Percentiles rank a stretch among this genome's conserved stretches.
These are phyloP conservation scores for Corapipo altera DNA, from an alignment of 2,113 vertebrate species.

Conservation along the genomic window DNA sequence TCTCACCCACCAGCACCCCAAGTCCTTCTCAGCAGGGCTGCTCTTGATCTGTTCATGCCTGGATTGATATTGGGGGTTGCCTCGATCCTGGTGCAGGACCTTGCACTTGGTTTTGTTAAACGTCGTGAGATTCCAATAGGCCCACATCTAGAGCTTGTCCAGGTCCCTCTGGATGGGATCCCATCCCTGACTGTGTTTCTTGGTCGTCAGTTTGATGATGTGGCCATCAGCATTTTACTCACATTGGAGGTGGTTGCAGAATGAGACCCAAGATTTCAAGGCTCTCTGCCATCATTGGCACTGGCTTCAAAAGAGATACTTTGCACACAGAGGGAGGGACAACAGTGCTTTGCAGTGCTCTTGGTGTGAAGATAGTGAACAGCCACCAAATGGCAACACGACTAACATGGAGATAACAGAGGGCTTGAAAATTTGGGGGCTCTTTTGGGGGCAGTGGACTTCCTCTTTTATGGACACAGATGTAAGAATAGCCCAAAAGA, in stretches of 20 bases:
- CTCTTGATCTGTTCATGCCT: neutral
- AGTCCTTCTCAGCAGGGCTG: neutral
- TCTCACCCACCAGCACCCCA: neutral
- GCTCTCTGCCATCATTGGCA: neutral
- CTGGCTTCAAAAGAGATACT: neutral
- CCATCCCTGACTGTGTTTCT: neutral
- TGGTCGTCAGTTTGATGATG: neutral
- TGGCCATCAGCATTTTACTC: neutral
- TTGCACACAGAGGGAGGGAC: neutral
- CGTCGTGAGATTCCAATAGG: neutral
- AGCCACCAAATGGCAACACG: neutral
- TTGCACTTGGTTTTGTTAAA: neutral
- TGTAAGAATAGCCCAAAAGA: neutral
- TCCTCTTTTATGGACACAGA: neutral
- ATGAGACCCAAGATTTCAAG: fast-evolving
- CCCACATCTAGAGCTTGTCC: neutral
- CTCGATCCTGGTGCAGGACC: fast-evolving
- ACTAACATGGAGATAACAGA: neutral
- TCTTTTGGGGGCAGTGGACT: neutral
- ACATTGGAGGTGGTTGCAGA: neutral
- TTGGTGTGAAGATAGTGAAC: neutral
- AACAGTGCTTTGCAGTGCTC: neutral
- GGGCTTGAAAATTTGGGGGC: neutral
- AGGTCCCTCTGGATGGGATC: neutral
- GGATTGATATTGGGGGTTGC: fast-evolving